Base-by-base conservation (phyloP, 1,140 invertebrate species). In the Potamilus streckersoni region DNA sequence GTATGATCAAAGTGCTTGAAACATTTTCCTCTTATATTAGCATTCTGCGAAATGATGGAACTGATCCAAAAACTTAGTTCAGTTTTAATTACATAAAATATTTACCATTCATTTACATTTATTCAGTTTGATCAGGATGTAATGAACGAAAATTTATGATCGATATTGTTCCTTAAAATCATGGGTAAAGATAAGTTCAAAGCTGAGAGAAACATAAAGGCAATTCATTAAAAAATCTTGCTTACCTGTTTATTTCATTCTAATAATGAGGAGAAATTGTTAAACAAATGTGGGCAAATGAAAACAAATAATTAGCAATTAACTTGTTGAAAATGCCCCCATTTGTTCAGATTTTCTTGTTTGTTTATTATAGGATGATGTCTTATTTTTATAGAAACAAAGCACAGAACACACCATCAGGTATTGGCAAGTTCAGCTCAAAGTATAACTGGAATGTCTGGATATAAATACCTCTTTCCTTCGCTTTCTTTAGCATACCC, bases 401-500 rank as follows among this genome's bases (percentile, higher is more conserved):
- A n/a, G 11, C 5, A 13, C 55, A 49, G 20, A 15, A 11, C 55
- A 81, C 74, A 13, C 69, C 60, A 63, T 71, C 74, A 19, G 65
- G 73, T 23, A 74, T 27, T 12, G 74, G 69, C 23, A 68, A 23
- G n/a, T 78, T 61, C 23, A 72, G 73, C 19, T 84, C 83, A 67
- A 88, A 80, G 20, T 80, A 69, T 1, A 81, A 78, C 14, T 77
- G 65, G 67, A 76, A 82, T 15, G 72, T 80, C 14, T 83, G 79
- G 17, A 66, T 62, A 74, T 89, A 89, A 20, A 87, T 62, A 13
- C 75, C 74, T 69, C 83, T 79, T n/a, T 79, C 75, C 23, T 72
- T 78, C 3, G 88, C 80, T 31, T 83, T 70, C 23, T 82, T 65
- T 38, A 89, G 71, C 88, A 89, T 88, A 49, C 84, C 82, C 27